A percentile compares a stretch with the other conserved stretches of the same genome.
phyloP scores from a whole-genome alignment of 2,797 vertebrate species.

The Neomorphus geoffroyi region DNA sequence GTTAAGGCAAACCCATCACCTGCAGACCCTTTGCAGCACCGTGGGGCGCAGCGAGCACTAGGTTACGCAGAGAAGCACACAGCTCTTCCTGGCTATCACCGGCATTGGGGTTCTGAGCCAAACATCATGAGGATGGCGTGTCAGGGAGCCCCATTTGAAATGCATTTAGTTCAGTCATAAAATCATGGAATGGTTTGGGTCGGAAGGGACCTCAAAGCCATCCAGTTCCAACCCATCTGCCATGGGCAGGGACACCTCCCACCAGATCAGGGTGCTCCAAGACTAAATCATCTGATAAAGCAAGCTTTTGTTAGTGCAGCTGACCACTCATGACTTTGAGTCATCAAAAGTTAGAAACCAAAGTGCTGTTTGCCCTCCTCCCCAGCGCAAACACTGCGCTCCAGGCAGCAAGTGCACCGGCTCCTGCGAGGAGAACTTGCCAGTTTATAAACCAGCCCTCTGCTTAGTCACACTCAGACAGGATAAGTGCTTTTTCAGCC shows the following conservation, averaged over 20 bases:
- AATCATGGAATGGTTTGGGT: too few species aligned
- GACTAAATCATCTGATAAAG: not conserved
- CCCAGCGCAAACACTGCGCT: not conserved
- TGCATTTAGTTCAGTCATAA: not conserved
- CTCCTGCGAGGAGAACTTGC: slow-evolving; percentile 8
- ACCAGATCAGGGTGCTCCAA: too few species aligned
- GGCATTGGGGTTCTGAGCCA: not conserved
- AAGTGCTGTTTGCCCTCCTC: not conserved
- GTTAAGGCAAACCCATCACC: not conserved
- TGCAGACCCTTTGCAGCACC: not conserved
- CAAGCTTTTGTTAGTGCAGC: not conserved
- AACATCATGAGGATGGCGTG: not conserved
- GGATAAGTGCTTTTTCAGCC: slow-evolving; percentile 22
- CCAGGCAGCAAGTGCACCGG: not conserved
- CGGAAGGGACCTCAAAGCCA: too few species aligned
- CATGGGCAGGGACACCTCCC: too few species aligned
- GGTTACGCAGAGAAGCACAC: not conserved
- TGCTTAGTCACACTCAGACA: slow-evolving; percentile 41
- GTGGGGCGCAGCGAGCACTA: not conserved
- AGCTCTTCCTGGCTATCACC: not conserved
- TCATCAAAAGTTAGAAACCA: not conserved
- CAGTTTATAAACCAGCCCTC: slow-evolving; percentile 12
- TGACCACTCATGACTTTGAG: not conserved
- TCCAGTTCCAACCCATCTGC: too few species aligned
- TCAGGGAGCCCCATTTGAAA: not conserved